phyloP scores from a whole-genome alignment of 2,888 invertebrate species.

The Standfussiana lucernea region DNA sequence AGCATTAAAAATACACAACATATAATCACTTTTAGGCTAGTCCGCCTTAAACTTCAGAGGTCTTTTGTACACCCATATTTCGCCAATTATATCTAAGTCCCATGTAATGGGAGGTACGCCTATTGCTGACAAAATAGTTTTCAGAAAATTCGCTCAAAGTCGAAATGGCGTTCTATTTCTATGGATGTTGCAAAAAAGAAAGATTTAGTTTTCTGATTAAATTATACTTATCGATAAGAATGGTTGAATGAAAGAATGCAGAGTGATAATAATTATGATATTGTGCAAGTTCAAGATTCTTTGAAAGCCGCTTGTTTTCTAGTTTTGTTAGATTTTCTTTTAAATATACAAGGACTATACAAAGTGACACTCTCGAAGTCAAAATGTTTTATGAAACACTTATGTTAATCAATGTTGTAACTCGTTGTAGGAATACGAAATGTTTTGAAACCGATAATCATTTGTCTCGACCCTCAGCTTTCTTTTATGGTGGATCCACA shows the following conservation, averaged over 20 bases:
- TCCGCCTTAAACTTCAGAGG: too few relatives aligned
- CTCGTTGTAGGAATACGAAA: too few relatives aligned
- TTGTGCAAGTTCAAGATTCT: background rate
- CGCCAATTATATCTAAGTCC: too few relatives aligned
- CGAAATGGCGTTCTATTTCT: background rate
- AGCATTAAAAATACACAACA: too few relatives aligned
- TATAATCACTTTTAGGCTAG: too few relatives aligned
- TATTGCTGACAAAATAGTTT: background rate
- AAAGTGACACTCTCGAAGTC: background rate
- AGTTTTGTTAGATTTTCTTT: background rate
- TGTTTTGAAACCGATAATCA: too few relatives aligned
- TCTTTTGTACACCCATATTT: too few relatives aligned
- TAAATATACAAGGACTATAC: background rate
- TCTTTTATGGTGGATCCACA: too few relatives aligned
- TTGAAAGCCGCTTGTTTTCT: background rate
- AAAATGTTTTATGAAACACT: too few relatives aligned
- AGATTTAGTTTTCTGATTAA: background rate
- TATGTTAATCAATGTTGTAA: too few relatives aligned
- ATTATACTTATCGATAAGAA: background rate
- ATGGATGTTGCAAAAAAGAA: background rate
- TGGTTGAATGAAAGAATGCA: conserved; percentile 6
- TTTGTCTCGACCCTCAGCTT: background rate
- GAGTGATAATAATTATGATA: background rate
- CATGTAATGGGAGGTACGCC: too few relatives aligned
- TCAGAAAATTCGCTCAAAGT: background rate